Conservation (phyloP, 2,888 invertebrate species). For the Cephus pygmeus region DNA sequence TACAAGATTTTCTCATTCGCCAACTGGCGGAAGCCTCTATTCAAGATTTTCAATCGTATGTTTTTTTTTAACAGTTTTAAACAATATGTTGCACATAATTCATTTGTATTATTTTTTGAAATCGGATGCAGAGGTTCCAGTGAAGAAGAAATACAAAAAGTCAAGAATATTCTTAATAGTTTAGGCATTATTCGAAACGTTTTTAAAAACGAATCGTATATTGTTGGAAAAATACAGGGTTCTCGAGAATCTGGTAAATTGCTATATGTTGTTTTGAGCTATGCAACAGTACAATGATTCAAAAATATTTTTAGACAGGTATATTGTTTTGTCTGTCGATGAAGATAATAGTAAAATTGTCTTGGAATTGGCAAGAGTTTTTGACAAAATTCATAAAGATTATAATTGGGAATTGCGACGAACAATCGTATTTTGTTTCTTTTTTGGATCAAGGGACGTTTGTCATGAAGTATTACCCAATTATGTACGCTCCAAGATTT, state of each 20-base stretch:
- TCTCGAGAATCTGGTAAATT: conserved; percentile 42
- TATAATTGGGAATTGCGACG: conserved; percentile 53
- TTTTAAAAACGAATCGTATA: conserved; percentile 35
- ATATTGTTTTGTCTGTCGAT: conserved; percentile 51
- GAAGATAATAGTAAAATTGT: conserved; percentile 47
- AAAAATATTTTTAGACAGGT: conserved; percentile 50
- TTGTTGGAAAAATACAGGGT: conserved; percentile 43
- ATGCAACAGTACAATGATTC: background rate
- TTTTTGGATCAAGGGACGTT: conserved; percentile 39
- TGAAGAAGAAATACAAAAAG: conserved; percentile 26
- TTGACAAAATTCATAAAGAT: conserved; percentile 42
- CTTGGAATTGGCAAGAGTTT: conserved; percentile 44
- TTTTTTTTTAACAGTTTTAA: conserved; percentile 14
- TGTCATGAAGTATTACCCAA: conserved; percentile 43
- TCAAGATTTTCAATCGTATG: conserved; percentile 31
- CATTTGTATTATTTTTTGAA: background rate
- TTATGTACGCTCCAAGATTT: conserved; percentile 41
- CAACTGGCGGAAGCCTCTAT: conserved; percentile 37
- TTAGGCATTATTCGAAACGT: conserved; percentile 34
- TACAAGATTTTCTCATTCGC: conserved; percentile 41
- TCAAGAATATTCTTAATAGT: conserved; percentile 30
- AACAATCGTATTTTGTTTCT: conserved; percentile 54
- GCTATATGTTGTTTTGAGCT: background rate
- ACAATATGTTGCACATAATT: conserved; percentile 1
- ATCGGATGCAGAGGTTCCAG: conserved; percentile 3